These are phyloP conservation scores for Chirona hameri DNA, from an alignment of 2,888 invertebrate genomes.

Conservation along the genomic window DNA sequence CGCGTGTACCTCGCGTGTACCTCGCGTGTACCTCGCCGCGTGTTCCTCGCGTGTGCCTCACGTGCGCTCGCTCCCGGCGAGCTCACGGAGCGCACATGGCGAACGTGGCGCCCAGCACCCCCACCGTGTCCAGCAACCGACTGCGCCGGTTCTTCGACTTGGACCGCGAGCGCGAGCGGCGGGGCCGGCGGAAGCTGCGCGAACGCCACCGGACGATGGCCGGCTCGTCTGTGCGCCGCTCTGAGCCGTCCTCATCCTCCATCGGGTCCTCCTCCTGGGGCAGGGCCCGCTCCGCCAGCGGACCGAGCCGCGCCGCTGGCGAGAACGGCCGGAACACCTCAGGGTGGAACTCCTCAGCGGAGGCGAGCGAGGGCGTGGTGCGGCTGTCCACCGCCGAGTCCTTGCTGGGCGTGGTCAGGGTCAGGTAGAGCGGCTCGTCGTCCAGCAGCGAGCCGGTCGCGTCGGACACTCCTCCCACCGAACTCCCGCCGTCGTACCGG, in stretches of 20 bases:
- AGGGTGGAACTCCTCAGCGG: slow-evolving; percentile 23
- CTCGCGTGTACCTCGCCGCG: neutral
- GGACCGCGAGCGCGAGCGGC: slow-evolving; percentile 5
- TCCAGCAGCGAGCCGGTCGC: neutral
- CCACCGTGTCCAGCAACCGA: neutral
- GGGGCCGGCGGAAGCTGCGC: slow-evolving; percentile 23
- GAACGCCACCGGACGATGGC: slow-evolving; percentile 5
- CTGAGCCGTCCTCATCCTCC: neutral
- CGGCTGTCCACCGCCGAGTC: slow-evolving; percentile 24
- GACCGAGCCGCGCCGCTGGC: slow-evolving; percentile 10
- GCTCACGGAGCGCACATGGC: slow-evolving; percentile 27
- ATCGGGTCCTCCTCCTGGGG: neutral
- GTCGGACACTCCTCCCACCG: neutral
- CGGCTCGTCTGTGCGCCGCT: neutral
- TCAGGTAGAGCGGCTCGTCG: slow-evolving; percentile 5
- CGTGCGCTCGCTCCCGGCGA: neutral
- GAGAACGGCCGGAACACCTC: slow-evolving; percentile 8
- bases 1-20: neutral
- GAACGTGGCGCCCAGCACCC: neutral
- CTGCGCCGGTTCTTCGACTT: slow-evolving; percentile 23
- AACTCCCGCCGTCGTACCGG: neutral
- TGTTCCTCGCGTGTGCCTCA: neutral
- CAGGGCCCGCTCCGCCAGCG: slow-evolving; percentile 2
- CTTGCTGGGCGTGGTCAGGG: slow-evolving; percentile 8
- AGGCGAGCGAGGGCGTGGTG: slow-evolving; percentile 22